These are phyloP conservation scores for Tetragonula clypearis DNA, from an alignment of 1,140 invertebrate genomes.

Conservation along the genomic window DNA sequence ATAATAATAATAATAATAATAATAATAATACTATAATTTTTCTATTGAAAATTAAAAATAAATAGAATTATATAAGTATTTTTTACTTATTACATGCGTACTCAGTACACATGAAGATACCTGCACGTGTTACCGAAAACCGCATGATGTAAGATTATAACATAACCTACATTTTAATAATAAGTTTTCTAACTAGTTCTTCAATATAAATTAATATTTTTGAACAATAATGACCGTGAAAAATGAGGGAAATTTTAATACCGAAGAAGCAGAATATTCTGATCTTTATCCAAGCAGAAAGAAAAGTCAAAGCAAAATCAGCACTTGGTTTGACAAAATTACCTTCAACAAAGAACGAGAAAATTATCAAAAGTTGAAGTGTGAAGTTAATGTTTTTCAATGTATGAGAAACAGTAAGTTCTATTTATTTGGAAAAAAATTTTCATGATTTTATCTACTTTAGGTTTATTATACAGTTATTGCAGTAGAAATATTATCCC, in stretches of 20 bases:
- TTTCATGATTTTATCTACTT: conserved; percentile 29
- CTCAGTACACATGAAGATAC: too few relatives aligned
- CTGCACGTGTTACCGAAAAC: neutral
- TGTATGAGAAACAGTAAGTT: conserved; percentile 88
- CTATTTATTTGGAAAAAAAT: neutral
- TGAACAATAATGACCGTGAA: conserved; percentile 24
- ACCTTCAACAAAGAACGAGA: conserved; percentile 86
- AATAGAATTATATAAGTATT: too few relatives aligned
- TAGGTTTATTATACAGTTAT: neutral
- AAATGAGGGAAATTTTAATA: neutral
- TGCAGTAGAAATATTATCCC: neutral
- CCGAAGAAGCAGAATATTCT: conserved; percentile 7
- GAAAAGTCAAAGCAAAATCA: conserved; percentile 72
- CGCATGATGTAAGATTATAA: neutral
- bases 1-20: too few relatives aligned
- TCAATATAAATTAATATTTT: neutral
- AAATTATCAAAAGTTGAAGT: conserved; percentile 88
- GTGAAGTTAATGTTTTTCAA: conserved; percentile 90
- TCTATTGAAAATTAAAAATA: too few relatives aligned
- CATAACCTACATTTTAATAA: neutral
- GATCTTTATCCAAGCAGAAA: conserved; percentile 94
- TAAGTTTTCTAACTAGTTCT: neutral
- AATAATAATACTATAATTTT: too few relatives aligned
- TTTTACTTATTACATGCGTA: too few relatives aligned
- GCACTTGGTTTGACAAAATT: conserved; percentile 83